Evolutionary conservation across 1,140 invertebrate species (phyloP).

Genomic region (Drosophila ogumai): DNA sequence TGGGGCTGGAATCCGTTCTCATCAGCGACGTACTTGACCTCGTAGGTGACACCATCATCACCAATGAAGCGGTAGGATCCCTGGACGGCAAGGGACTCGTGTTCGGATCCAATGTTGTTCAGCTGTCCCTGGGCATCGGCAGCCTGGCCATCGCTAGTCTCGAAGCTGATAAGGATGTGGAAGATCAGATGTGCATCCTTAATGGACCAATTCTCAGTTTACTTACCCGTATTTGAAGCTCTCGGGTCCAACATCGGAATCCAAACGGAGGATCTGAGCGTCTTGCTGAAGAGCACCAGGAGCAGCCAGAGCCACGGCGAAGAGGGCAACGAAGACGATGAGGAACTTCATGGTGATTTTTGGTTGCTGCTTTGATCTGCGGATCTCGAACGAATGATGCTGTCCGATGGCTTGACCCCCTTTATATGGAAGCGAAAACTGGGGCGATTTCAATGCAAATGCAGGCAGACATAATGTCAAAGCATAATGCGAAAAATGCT

Average conservation of each 20-base stretch:
- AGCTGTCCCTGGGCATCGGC: constrained; percentile 33
- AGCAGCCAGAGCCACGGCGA: constrained; percentile 54
- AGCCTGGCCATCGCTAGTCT: constrained; percentile 51
- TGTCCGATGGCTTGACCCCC: background rate
- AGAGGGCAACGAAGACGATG: constrained; percentile 70
- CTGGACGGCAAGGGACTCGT: constrained; percentile 85
- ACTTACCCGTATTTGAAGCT: constrained; percentile 56
- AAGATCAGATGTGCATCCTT: background rate
- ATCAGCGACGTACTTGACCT: constrained; percentile 89
- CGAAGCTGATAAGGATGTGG: constrained; percentile 14
- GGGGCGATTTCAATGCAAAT: constrained; percentile 10
- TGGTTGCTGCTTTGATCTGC: constrained; percentile 21
- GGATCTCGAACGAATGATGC: constrained; percentile 33
- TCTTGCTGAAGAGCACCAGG: background rate
- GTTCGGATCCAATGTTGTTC: constrained; percentile 51
- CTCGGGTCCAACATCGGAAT: constrained; percentile 40
- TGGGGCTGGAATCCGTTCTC: constrained; percentile 91
- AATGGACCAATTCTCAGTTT: no score
- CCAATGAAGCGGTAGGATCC: constrained; percentile 87
- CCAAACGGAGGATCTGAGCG: background rate
- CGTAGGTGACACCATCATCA: constrained; percentile 88
- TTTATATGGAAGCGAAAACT: constrained; percentile 23
- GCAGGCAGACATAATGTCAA: constrained; percentile 27
- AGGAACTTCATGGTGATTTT: constrained; percentile 68
- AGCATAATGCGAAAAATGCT: constrained; percentile 35